Evolutionary conservation across 2,797 vertebrate genomes (phyloP), one percentile per base, ranked within the genome.

Genomic region (Cirrhinus molitorella): DNA sequence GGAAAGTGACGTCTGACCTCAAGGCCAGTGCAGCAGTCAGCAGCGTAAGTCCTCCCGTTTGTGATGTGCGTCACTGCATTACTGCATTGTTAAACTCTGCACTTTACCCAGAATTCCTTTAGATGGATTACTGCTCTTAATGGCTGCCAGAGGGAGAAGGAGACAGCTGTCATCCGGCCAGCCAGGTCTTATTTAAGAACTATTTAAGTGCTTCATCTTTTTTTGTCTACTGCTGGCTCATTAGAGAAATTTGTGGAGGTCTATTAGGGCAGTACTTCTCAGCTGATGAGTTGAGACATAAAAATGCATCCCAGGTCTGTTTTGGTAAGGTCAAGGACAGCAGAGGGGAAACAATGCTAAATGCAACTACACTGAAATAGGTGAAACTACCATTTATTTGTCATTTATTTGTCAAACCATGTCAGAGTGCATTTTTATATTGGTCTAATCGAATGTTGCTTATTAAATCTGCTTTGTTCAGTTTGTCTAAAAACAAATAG

Each of bases 81-180:
- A 61, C 12, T 37, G 49, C 53, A 65, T 59, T 25, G 47, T 23
- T 61, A 13, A 37, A 34, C 51, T 63, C n/a, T 49, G 45, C 57
- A 51, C 11, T 65, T 70, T 77, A 65, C 67, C 79, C 87, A 84
- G 55, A 81, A 70, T 19, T 9, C 63, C 57, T 47, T 80, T 47
- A 68, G 83, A 51, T 65, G 31, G 87, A 88, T 89, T 88, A 89
- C 76, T 6, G 34, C 65, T 83, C 49, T 80, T 76, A 73, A 87
- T 80, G 45, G 34, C 76, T 66, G 57, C 34, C 68, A 55, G 45
- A 72, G 51, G 57, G 31, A 76, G 75, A 65, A 37, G 5, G 72
- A 78, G 72, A 70, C 57, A 75, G 37, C 59, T 76, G 45, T 21
- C 68, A 40, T 66, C 45, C 40, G 31, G 12, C 37, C 40, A 72